These are phyloP conservation scores for Aldabrachelys gigantea DNA, from an alignment of 2,113 vertebrate genomes.

Conservation along the genomic window DNA sequence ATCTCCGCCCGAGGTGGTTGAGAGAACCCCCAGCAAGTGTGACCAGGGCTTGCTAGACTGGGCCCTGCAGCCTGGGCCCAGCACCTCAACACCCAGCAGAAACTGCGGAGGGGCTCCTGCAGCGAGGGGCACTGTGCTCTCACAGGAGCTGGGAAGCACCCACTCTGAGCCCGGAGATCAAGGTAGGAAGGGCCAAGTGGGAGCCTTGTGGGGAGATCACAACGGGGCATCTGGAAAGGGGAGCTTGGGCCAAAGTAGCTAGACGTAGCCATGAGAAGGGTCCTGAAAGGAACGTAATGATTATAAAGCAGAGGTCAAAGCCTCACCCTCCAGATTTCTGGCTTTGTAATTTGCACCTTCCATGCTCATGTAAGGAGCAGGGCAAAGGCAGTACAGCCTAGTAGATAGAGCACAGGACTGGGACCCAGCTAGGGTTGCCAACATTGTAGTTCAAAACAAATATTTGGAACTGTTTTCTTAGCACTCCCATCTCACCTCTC, in stretches of 20 bases:
- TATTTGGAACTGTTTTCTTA: background rate
- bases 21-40: background rate
- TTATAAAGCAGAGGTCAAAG: background rate
- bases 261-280: background rate
- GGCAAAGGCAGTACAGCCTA: background rate
- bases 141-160: background rate
- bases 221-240: background rate
- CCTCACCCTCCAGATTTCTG: background rate
- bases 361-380: background rate
- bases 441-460: no score
- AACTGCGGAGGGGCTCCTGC: background rate
- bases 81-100: background rate
- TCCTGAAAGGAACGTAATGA: background rate
- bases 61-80: background rate
- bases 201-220: background rate
- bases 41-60: background rate
- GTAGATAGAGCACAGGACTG: background rate
- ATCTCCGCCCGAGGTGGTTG: accelerated
- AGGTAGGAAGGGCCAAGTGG: background rate
- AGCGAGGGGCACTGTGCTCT: accelerated
- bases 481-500: no score
- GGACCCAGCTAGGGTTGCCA: no score
- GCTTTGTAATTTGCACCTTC: background rate
- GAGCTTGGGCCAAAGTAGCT: background rate
- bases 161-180: background rate